phyloP scores from a whole-genome alignment of 2,113 vertebrate species.

The Oryzias celebensis region DNA sequence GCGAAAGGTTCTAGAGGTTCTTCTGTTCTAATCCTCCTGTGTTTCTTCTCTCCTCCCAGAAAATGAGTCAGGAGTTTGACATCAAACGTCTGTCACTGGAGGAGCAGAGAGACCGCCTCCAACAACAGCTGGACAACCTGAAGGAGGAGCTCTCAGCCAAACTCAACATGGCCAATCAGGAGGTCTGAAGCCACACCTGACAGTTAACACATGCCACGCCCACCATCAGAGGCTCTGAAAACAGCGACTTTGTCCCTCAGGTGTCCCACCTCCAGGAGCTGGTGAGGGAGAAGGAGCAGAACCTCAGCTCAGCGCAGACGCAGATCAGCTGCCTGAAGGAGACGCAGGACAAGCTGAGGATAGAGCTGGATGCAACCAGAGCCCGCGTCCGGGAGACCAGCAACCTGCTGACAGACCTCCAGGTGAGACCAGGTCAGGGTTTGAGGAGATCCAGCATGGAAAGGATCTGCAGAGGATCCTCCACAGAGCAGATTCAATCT shows the following conservation, averaged over 20 bases:
- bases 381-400: conserved; percentile 87
- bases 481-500: too few species aligned
- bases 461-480: too few species aligned
- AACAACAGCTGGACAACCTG: conserved; percentile 87
- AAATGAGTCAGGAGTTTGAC: conserved; percentile 92
- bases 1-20: background rate
- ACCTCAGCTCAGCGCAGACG: conserved; percentile 85
- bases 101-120: conserved; percentile 87
- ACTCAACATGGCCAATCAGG: conserved; percentile 89
- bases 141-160: conserved; percentile 88
- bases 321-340: conserved; percentile 90
- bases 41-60: conserved; percentile 68
- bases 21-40: background rate
- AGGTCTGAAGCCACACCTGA: conserved; percentile 71
- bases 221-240: background rate
- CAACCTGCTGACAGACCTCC: conserved; percentile 85
- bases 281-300: conserved; percentile 88
- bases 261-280: conserved; percentile 88
- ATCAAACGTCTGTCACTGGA: conserved; percentile 88
- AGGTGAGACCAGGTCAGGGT: conserved; percentile 66
- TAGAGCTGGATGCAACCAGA: conserved; percentile 87
- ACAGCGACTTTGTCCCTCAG: conserved; percentile 59
- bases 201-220: background rate
- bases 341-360: conserved; percentile 88
- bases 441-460: too few species aligned